Evolutionary conservation across 2,113 vertebrate species (phyloP).

Genomic region (Carollia perspicillata): DNA sequence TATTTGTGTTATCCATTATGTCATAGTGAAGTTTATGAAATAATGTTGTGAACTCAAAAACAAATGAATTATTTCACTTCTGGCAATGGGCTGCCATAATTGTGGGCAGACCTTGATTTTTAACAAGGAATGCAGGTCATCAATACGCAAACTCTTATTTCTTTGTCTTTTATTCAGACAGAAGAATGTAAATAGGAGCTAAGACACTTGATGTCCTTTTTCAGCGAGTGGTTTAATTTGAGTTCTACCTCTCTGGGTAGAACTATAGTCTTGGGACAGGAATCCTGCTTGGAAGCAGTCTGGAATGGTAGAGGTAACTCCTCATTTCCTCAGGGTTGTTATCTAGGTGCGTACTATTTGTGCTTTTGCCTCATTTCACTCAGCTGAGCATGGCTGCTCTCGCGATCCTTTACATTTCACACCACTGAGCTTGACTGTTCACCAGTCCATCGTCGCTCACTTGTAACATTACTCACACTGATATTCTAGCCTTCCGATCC

Average conservation of each 20-base stretch:
- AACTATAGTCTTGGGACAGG: not conserved
- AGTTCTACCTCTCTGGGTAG: not conserved
- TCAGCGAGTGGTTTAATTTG: not conserved
- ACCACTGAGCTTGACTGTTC: not conserved
- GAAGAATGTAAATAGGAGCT: not conserved
- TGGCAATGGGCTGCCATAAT: not conserved
- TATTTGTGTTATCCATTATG: not conserved
- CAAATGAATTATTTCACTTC: not conserved
- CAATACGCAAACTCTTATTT: not conserved
- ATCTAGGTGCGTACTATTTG: not conserved
- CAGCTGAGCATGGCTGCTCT: not conserved
- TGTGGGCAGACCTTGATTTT: not conserved
- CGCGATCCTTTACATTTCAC: not conserved
- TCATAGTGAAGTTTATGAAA: not conserved
- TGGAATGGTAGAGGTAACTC: not conserved
- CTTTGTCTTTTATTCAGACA: not conserved
- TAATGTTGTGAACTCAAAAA: not conserved
- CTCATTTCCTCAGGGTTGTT: not conserved
- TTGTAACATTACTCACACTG: not conserved
- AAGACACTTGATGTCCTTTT: not conserved
- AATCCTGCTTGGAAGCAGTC: not conserved
- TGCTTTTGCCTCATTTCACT: constrained; percentile 9
- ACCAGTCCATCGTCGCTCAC: not conserved
- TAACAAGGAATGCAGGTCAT: not conserved
- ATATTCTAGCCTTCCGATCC: not conserved